Percentiles rank a stretch among this genome's conserved stretches.
Conservation (phyloP, 64 coral and sea anemone species). For the Platygyra sinensis region DNA sequence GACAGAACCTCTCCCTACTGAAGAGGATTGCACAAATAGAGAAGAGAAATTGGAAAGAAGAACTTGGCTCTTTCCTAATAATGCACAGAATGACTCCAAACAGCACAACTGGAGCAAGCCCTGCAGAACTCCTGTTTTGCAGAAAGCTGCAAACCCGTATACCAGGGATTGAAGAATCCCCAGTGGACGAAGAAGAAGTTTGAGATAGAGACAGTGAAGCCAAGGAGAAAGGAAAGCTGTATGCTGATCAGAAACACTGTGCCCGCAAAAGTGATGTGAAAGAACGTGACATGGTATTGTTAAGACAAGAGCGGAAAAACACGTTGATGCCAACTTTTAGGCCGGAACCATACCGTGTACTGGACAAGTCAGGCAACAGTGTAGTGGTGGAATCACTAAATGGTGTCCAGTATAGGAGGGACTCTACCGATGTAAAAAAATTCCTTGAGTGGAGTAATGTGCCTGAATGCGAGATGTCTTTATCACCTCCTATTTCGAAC, state of each 20-base stretch:
- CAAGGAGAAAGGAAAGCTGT: slow-evolving; percentile 21
- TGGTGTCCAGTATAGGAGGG: slow-evolving; percentile 33
- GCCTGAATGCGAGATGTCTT: neutral
- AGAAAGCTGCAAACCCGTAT: neutral
- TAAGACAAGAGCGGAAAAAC: slow-evolving; percentile 12
- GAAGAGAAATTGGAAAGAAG: neutral
- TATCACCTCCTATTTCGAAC: neutral
- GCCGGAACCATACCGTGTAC: slow-evolving; percentile 14
- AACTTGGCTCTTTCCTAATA: neutral
- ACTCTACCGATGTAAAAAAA: slow-evolving; percentile 3
- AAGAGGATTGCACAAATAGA: neutral
- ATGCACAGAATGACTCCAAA: neutral
- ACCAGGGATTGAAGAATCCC: neutral
- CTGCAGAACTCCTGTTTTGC: neutral
- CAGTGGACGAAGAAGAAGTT: neutral
- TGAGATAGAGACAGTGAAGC: slow-evolving; percentile 23
- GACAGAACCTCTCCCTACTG: neutral
- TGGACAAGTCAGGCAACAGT: slow-evolving; percentile 25
- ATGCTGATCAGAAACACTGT: slow-evolving; percentile 33
- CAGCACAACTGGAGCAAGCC: neutral
- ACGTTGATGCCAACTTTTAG: slow-evolving; percentile 38
- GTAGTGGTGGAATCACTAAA: slow-evolving; percentile 25
- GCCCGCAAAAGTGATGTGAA: neutral
- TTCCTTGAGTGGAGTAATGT: neutral
- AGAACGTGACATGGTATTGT: slow-evolving; percentile 21